Base-by-base conservation (phyloP, 2,888 invertebrate genomes). In the Nesidiocoris tenuis region DNA sequence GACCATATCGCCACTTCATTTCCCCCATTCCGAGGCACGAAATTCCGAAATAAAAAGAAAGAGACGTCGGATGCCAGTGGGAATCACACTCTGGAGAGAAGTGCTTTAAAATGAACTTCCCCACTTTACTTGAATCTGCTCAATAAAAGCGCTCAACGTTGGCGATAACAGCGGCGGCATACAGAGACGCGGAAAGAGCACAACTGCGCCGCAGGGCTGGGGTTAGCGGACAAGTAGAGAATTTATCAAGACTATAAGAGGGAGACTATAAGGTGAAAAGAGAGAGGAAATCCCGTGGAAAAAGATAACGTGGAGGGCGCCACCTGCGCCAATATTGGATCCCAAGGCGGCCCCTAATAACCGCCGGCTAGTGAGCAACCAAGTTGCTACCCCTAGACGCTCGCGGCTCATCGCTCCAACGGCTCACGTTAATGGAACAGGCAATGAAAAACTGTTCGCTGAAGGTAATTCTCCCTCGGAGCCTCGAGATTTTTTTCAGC, bases 301-400 rank as follows among this genome's bases (percentile, higher is more conserved):
- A 39, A 39, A 39, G 39, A 39, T 39, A 39, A 7, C 39, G 39
- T 39, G 24, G 70, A 23, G 23, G n/a, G 70, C 25, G 24, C 57
- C 70, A 70, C 59, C 70, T 70, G 70, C 25, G 21, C 57, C 70
- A 59, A 57, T 70, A 70, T 70, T 70, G 70, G 70, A 63, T 70
- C 39, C 39, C 12, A 39, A 39, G 39, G 39, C 39, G 39, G 39
- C 12, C 39, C 39, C 39, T 39, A 39, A 39, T 39, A 39, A 39
- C 39, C 39, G 39, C 39, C 39, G 39, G 39, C 39, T 39, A 39
- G 39, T 39, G 39, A 39, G 39, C 39, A 39, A 7, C 39, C 39
- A 39, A 39, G 39, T 39, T 39, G 39, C 39, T 39, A 39, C 39
- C 39, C 39, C 5, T 39, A 39, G 39, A 39, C 39, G 39, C 39